Base-by-base conservation (phyloP, 1,140 invertebrate genomes). In the Atta texana region DNA sequence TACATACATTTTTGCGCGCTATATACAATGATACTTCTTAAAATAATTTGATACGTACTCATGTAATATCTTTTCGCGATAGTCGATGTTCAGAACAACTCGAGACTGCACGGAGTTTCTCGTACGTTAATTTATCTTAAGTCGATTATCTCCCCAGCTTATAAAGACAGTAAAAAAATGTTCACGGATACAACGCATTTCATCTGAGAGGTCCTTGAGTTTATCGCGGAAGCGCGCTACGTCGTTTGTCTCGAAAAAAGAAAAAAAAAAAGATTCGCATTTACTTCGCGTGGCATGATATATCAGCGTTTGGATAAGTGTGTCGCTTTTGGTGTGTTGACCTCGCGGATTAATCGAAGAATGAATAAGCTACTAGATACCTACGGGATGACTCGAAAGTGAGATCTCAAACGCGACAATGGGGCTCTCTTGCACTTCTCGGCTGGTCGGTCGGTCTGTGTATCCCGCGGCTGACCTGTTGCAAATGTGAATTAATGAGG, bases 401-500 rank as follows among this genome's bases (percentile, higher is more conserved):
- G 86, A 91, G 91, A 87, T 81, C 90, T 90, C 90, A 91, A 87
- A 28, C 64, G 63, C 77, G 77, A 84, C 76, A 88, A 86, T 80
- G 34, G 76, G 59, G 68, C 21, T 76, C 80, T 59, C 71, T 55
- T 34, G 85, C 77, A 57, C 34, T 10, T 16, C 74, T 31, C 63
- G 61, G 44, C n/a, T 18, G 34, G 5, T 59, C 21, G 63, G 24
- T 66, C 64, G 64, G 63, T 28, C 21, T 72, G 75, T 63, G 74
- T 69, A 78, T 85, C 61, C 82, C 57, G 51, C 78, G 75, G 68
- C 57, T 69, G 86, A 87, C 82, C 89, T 90, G 89, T 86, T 88
- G 89, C 91, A 91, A 92, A 92, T 91, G 89, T 91, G 87, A 91
- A 92, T 92, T 92, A 92, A 92, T 92, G 91, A 92, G 89, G 31